Evolutionary conservation across 2,888 invertebrate species (phyloP), one percentile per base, ranked within the genome.

Genomic region (Matsumyia berberina): DNA sequence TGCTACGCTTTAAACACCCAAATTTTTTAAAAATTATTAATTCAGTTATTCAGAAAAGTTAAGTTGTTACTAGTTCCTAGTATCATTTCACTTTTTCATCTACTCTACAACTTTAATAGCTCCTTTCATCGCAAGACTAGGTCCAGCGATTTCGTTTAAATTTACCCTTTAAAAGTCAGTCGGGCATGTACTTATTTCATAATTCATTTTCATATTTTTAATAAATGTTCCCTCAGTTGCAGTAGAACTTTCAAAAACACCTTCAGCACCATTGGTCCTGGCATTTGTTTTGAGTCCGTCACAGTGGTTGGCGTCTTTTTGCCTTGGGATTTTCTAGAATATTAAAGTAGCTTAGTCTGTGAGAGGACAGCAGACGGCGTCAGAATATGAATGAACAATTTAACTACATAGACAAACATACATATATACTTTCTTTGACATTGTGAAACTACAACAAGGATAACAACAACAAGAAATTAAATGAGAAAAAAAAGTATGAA

Each of bases 401-500:
- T 24, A 24, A 3, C 1, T 24, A 4, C 24, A 24, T 24, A 24
- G 1, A 24, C 24, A 4, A 24, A 4, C 4, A 24, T 24, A 24
- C 4, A 1, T 24, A 24, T 4, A n/a, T 35, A 51, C 51, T 19
- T 55, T 55, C 24, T 29, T 12, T 64, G 15, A 53, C 62, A 44
- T 15, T 15, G 31, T 24, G 44, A 19, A 24, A 39, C 42, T 15
- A 37, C 17, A 73, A 55, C 64, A 44, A 57, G 12, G 49, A 64
- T 29, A 67, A 67, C 49, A 53, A 51, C 67, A 58, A 49, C 57
- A 39, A 12, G 12, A 31, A 33, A 11, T 51, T 69, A 60, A 53
- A 24, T 24, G 24, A n/a, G 42, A 58, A 57, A 67, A 60, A 77
- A 15, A 58, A 60, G 51, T 67, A 67, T 51, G 33, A 77, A 77